These are phyloP conservation scores for Pseudobourletiella spinata DNA, from an alignment of 1,140 invertebrate genomes.

Conservation along the genomic window DNA sequence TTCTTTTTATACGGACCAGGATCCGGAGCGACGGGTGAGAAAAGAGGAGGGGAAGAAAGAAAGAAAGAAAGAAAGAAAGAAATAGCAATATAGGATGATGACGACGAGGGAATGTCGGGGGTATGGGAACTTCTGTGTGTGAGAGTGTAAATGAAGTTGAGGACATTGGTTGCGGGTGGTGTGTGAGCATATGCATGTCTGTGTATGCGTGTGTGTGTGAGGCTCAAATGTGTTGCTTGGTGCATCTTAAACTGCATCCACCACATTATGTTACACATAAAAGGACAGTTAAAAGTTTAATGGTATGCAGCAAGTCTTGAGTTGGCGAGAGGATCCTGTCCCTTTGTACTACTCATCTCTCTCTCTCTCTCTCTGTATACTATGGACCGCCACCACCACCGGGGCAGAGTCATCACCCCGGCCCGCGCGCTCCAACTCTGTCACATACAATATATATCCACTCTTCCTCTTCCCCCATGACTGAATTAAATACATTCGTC, in stretches of 20 bases:
- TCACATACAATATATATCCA: not conserved
- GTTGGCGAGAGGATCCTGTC: not conserved
- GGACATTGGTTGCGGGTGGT: not conserved
- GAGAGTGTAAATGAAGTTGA: not conserved
- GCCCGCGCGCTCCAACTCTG: not conserved
- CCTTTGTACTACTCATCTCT: not conserved
- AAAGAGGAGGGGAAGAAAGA: too few relatives aligned
- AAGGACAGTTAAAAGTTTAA: conserved; percentile 1
- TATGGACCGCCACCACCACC: too few relatives aligned
- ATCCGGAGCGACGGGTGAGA: too few relatives aligned
- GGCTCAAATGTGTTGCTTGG: not conserved
- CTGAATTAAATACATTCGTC: too few relatives aligned
- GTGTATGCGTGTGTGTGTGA: not conserved
- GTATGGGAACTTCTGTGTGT: not conserved
- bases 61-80: too few relatives aligned
- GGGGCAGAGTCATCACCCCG: not conserved
- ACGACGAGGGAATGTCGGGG: not conserved
- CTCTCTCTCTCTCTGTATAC: too few relatives aligned
- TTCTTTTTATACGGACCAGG: not conserved
- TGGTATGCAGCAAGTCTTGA: not conserved
- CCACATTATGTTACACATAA: not conserved
- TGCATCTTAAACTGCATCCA: not conserved
- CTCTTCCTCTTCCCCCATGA: not conserved
- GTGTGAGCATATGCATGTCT: too few relatives aligned
- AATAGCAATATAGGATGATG: too few relatives aligned